Percentiles rank a stretch among this genome's conserved stretches.
These are phyloP conservation scores for Idaea dimidiata DNA, from an alignment of 2,888 invertebrate genomes.

Conservation along the genomic window DNA sequence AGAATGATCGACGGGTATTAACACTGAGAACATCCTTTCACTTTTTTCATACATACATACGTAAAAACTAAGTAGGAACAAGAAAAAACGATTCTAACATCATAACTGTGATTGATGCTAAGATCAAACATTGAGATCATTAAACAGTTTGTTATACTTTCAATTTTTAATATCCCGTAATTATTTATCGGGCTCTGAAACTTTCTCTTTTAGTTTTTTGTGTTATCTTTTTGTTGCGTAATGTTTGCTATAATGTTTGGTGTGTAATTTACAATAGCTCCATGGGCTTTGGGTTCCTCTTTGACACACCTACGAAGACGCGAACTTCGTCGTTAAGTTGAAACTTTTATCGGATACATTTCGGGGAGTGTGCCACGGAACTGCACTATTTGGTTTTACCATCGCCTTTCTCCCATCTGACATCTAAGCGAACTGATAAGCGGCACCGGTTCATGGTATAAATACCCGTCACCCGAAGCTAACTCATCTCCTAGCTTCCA, in stretches of 20 bases:
- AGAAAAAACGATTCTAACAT: slow-evolving; percentile 11
- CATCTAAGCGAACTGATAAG: no score
- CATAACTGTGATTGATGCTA: slow-evolving; percentile 49
- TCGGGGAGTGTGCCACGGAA: no score
- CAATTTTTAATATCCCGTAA: slow-evolving; percentile 55
- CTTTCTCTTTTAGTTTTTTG: slow-evolving; percentile 61
- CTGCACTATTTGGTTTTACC: no score
- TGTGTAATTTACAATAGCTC: slow-evolving; percentile 32
- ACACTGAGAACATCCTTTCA: background rate
- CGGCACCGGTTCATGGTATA: no score
- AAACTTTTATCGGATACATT: no score
- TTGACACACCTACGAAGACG: background rate
- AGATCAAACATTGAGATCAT: slow-evolving; percentile 43
- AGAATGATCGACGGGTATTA: background rate
- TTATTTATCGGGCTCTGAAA: slow-evolving; percentile 49
- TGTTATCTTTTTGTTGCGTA: slow-evolving; percentile 33
- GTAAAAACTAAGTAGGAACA: background rate
- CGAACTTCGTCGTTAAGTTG: no score
- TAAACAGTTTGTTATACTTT: slow-evolving; percentile 62
- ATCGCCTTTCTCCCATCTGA: background rate
- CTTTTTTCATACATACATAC: background rate
- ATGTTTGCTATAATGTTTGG: slow-evolving; percentile 34
- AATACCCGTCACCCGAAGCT: no score
- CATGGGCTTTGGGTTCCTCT: slow-evolving; percentile 16
- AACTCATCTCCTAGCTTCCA: no score